Percentiles rank a stretch among this genome's conserved stretches.
Conservation (phyloP, 2,113 vertebrate genomes). For the Chaetops frenatus region DNA sequence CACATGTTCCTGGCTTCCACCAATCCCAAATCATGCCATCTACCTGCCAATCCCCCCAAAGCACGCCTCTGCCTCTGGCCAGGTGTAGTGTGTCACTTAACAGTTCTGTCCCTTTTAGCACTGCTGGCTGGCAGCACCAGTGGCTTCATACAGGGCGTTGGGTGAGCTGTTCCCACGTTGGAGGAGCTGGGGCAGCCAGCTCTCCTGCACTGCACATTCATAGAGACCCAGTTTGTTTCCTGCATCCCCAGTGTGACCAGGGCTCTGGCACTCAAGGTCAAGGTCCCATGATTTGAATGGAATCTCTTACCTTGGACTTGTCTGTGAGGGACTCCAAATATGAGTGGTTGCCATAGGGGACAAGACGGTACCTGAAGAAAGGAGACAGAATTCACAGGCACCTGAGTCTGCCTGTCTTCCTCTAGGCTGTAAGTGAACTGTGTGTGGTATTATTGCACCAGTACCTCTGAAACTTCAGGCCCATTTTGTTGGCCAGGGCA, state of each 20-base stretch:
- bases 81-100: accelerated
- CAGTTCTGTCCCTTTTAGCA: background rate
- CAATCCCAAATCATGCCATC: accelerated
- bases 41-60: background rate
- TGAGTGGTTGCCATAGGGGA: constrained; percentile 96
- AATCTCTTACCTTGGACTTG: constrained; percentile 88
- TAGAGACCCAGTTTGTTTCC: background rate
- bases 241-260: accelerated
- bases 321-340: constrained; percentile 95
- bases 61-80: background rate
- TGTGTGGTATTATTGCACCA: too few relatives aligned
- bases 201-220: background rate
- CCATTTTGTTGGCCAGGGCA: constrained; percentile 97
- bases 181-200: background rate
- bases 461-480: constrained; percentile 94
- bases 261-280: background rate
- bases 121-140: background rate
- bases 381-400: background rate
- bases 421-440: accelerated
- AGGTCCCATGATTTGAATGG: accelerated
- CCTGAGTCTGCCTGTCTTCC: background rate
- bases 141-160: accelerated
- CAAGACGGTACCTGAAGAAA: constrained; percentile 86
- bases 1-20: background rate
- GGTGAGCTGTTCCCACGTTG: accelerated